A percentile compares a stretch with the other conserved stretches of the same genome.
Evolutionary conservation across 1,140 invertebrate genomes (phyloP).

Genomic region (Octopus bimaculoides): DNA sequence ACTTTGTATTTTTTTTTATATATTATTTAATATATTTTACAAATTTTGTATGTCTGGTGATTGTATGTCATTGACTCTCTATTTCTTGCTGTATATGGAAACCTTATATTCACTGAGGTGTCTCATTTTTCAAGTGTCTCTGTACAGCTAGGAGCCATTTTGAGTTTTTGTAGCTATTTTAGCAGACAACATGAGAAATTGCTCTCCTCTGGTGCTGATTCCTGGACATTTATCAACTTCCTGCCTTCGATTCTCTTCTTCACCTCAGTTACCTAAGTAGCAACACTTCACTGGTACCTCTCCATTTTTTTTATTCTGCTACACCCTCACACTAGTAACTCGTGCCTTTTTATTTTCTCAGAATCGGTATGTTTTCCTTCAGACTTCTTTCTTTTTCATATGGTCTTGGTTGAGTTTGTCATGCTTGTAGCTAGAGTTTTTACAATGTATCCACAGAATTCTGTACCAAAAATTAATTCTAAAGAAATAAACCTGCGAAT

Average conservation of each 20-base stretch:
- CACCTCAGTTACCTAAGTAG: conserved; percentile 5
- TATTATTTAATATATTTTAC: too few species aligned
- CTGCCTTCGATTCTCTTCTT: not conserved
- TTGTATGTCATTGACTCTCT: too few species aligned
- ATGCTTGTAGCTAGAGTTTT: conserved; percentile 9
- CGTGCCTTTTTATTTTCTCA: not conserved
- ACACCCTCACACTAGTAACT: not conserved
- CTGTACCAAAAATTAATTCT: not conserved
- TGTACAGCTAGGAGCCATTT: conserved; percentile 6
- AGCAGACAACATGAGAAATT: not conserved
- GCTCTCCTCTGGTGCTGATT: not conserved
- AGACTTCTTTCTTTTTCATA: conserved; percentile 1
- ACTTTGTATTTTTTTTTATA: too few species aligned
- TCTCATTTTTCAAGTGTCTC: not conserved
- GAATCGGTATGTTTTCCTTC: conserved; percentile 5
- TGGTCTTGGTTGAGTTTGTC: conserved; percentile 6
- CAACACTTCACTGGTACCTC: not conserved
- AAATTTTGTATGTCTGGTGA: too few species aligned
- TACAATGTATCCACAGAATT: conserved; percentile 3
- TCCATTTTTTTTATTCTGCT: not conserved
- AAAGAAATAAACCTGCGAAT: too few species aligned
- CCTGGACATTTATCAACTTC: not conserved
- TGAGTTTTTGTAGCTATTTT: not conserved
- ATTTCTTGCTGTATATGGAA: too few species aligned
- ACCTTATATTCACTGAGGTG: not conserved